A percentile compares a stretch with the other conserved stretches of the same genome.
Evolutionary conservation across 2,113 vertebrate species (phyloP).

Genomic region (Ictalurus punctatus): DNA sequence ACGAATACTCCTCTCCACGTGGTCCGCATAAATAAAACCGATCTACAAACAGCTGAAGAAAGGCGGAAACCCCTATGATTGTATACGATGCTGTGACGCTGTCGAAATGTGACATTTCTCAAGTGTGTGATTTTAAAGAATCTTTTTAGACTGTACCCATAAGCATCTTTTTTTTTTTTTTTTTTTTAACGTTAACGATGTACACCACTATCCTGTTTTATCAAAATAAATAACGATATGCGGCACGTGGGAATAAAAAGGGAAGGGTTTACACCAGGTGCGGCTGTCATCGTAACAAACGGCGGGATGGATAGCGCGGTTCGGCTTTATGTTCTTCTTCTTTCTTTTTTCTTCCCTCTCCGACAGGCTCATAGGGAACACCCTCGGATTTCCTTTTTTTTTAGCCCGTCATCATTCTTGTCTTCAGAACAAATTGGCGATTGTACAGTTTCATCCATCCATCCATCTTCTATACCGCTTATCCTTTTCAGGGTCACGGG

Average conservation of each 20-base stretch:
- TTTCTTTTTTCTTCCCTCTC: background rate
- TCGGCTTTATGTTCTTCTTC: background rate
- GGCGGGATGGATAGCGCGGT: background rate
- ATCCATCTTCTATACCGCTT: no score
- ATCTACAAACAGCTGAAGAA: no score
- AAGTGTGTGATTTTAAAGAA: background rate
- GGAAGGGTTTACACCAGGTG: constrained; percentile 2
- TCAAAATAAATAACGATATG: background rate
- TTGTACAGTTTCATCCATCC: no score
- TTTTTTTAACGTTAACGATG: background rate
- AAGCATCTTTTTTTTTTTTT: background rate
- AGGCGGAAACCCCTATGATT: no score
- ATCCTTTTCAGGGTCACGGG: no score
- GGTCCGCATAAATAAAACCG: no score
- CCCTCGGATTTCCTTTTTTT: background rate
- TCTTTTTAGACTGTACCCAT: no score
- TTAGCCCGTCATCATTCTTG: background rate
- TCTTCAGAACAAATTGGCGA: background rate
- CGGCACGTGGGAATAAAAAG: background rate
- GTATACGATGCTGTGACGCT: no score
- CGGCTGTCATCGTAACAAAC: background rate
- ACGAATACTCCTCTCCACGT: background rate
- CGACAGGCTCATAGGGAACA: background rate
- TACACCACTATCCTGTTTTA: background rate
- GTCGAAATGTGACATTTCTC: no score